Percentiles rank a stretch among this genome's conserved stretches.
Conservation (phyloP, 2,888 invertebrate genomes). For the Dasypolia templi region DNA sequence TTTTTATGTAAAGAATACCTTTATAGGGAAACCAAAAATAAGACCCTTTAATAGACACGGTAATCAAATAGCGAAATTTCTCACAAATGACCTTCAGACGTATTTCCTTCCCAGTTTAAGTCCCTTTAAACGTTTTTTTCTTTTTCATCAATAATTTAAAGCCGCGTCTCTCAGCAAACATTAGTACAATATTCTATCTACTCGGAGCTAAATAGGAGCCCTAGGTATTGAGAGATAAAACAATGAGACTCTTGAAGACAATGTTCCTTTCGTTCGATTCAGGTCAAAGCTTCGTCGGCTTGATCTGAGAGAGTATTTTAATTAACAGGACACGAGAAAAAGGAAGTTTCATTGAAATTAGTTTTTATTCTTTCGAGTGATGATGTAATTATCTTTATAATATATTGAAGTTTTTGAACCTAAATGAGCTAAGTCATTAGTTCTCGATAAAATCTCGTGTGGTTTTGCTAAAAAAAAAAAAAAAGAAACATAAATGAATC, state of each 20-base stretch:
- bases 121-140: slow-evolving; percentile 13
- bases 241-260: slow-evolving; percentile 63
- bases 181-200: slow-evolving; percentile 52
- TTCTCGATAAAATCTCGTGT: neutral
- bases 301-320: slow-evolving; percentile 64
- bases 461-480: neutral
- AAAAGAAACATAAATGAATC: neutral
- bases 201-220: slow-evolving; percentile 26
- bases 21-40: neutral
- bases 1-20: neutral
- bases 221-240: slow-evolving; percentile 52
- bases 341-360: slow-evolving; percentile 56
- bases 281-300: slow-evolving; percentile 58
- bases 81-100: neutral
- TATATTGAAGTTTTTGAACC: slow-evolving; percentile 5
- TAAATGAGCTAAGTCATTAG: slow-evolving; percentile 3
- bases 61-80: slow-evolving; percentile 2
- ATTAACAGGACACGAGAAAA: slow-evolving; percentile 61
- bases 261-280: slow-evolving; percentile 64
- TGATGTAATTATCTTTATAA: slow-evolving; percentile 20
- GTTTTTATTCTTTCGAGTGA: slow-evolving; percentile 41
- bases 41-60: neutral
- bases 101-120: slow-evolving; percentile 3
- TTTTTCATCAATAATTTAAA: slow-evolving; percentile 32
- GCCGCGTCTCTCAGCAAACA: slow-evolving; percentile 46